Percentiles rank a stretch among this genome's conserved stretches.
phyloP scores from a whole-genome alignment of 2,888 invertebrate genomes.

The Sceliomorpha sp. region DNA sequence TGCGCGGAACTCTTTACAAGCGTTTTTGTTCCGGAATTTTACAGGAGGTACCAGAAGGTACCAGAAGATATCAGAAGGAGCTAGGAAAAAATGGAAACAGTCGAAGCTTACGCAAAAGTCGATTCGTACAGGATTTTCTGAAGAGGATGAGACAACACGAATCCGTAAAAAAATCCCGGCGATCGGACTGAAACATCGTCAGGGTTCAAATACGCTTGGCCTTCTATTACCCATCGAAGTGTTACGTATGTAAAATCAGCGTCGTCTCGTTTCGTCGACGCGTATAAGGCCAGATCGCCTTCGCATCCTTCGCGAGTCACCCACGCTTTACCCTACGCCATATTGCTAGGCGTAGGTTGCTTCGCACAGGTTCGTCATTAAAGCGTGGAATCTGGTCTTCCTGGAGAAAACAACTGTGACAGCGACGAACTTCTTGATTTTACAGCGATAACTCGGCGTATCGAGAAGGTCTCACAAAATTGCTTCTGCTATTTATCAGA shows the following conservation, averaged over 20 bases:
- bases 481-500: constrained; percentile 20
- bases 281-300: constrained; percentile 67
- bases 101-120: too few relatives aligned
- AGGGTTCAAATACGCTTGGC: constrained; percentile 11
- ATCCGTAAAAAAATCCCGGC: background rate
- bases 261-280: constrained; percentile 11
- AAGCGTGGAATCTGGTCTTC: constrained; percentile 33
- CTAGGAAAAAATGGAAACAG: too few relatives aligned
- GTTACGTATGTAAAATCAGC: constrained; percentile 47
- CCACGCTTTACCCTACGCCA: constrained; percentile 63
- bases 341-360: constrained; percentile 29
- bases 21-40: constrained; percentile 23
- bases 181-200: background rate
- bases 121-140: too few relatives aligned
- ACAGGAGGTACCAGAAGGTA: constrained; percentile 24
- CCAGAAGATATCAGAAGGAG: too few relatives aligned
- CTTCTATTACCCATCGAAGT: constrained; percentile 38
- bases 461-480: constrained; percentile 24
- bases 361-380: constrained; percentile 34
- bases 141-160: background rate
- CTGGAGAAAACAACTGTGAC: constrained; percentile 23
- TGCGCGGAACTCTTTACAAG: constrained; percentile 27
- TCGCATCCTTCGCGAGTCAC: constrained; percentile 68
- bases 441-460: constrained; percentile 8
- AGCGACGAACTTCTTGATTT: constrained; percentile 25